These are phyloP conservation scores for Heliconius sara DNA, from an alignment of 2,888 invertebrate genomes.

Conservation along the genomic window DNA sequence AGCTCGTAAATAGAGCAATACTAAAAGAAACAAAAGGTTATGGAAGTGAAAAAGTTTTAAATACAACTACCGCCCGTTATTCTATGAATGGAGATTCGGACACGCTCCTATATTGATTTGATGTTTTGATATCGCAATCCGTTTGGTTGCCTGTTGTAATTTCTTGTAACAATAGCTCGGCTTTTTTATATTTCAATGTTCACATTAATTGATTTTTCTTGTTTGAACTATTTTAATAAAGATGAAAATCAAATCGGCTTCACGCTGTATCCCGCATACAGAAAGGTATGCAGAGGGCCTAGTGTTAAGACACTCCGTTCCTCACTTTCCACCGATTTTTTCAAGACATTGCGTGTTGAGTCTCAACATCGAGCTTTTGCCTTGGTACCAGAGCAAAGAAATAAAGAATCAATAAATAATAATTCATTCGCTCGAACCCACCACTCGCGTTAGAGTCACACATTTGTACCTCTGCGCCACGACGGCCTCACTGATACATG, in stretches of 20 bases:
- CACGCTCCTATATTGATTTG: constrained; percentile 73
- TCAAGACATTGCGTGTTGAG: too few species aligned
- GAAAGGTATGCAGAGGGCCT: too few species aligned
- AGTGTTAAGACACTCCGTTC: too few species aligned
- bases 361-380: too few species aligned
- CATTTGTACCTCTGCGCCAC: too few species aligned
- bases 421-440: too few species aligned
- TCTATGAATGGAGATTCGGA: constrained; percentile 66
- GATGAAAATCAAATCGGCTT: not conserved
- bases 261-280: too few species aligned
- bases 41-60: constrained; percentile 54
- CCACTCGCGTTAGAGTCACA: too few species aligned
- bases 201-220: constrained; percentile 72
- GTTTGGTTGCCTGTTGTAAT: constrained; percentile 69
- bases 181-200: constrained; percentile 69
- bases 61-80: constrained; percentile 65
- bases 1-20: constrained; percentile 43
- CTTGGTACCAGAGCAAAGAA: too few species aligned
- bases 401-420: too few species aligned
- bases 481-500: not conserved
- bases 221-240: not conserved
- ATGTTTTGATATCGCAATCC: constrained; percentile 74
- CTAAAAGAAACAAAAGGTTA: constrained; percentile 48
- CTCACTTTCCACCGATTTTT: too few species aligned
- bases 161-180: constrained; percentile 69